A percentile compares a stretch with the other conserved stretches of the same genome.
Evolutionary conservation across 30 jellyfish, hydroid and myxozoan genomes (phyloP).

Genomic region (Catostylus mosaicus): DNA sequence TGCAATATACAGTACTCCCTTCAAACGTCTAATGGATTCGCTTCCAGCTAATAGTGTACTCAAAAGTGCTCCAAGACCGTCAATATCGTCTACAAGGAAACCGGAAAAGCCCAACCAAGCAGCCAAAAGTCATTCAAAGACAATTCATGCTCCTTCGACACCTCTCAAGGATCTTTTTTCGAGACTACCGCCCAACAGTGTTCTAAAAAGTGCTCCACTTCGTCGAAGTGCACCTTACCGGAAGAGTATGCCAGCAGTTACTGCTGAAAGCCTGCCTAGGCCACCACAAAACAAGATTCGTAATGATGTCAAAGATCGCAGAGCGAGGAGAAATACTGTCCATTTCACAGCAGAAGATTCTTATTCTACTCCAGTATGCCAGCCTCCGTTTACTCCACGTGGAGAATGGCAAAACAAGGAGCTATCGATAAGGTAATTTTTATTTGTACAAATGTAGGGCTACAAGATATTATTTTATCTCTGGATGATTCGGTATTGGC

Average conservation of each 20-base stretch:
- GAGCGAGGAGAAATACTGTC: slow-evolving; percentile 50
- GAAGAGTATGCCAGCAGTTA: not conserved
- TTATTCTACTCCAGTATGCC: slow-evolving; percentile 3
- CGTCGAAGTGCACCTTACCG: slow-evolving; percentile 5
- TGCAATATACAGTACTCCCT: slow-evolving; percentile 3
- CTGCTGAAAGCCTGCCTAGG: not conserved
- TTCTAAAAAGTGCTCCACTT: slow-evolving; percentile 13
- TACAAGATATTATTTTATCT: no score
- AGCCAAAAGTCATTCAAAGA: not conserved
- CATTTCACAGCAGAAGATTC: not conserved
- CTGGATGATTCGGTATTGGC: no score
- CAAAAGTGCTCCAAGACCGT: slow-evolving; percentile 51
- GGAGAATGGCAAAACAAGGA: slow-evolving; percentile 74
- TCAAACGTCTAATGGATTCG: slow-evolving; percentile 1
- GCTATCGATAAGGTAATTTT: slow-evolving; percentile 59
- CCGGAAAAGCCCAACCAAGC: not conserved
- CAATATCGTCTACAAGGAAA: not conserved
- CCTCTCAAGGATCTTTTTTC: not conserved
- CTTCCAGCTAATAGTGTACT: slow-evolving; percentile 46
- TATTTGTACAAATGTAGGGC: no score
- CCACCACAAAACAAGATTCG: not conserved
- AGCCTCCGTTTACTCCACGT: slow-evolving; percentile 66
- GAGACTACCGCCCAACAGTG: slow-evolving; percentile 2
- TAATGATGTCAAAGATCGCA: not conserved
- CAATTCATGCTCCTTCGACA: not conserved